Conservation (phyloP, 2,888 invertebrate species). For the Eurytoma adleriae region DNA sequence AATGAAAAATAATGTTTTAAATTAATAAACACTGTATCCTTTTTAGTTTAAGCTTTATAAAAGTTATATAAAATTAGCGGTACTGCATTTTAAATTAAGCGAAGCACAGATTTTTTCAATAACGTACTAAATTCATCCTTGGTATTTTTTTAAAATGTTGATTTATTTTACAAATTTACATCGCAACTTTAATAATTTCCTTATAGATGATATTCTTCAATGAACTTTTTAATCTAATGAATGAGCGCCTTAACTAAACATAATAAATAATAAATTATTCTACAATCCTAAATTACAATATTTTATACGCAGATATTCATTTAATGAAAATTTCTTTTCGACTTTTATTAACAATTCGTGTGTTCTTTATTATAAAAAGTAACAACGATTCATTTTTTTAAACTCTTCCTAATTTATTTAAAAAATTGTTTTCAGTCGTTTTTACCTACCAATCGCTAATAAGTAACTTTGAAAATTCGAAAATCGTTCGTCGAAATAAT, state of each 20-base stretch:
- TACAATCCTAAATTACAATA: conserved; percentile 18
- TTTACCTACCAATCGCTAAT: background rate
- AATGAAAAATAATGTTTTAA: background rate
- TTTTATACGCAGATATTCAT: background rate
- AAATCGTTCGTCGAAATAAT: background rate
- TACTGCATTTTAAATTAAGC: too few relatives aligned
- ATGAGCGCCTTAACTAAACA: conserved; percentile 16
- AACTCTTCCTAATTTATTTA: background rate
- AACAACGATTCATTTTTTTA: conserved; percentile 10
- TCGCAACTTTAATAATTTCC: conserved; percentile 1
- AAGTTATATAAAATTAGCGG: too few relatives aligned
- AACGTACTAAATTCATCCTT: too few relatives aligned
- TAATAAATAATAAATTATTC: conserved; percentile 25
- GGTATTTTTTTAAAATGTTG: conserved; percentile 1
- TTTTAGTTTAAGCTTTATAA: too few relatives aligned
- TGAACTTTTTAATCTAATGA: conserved; percentile 19
- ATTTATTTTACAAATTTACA: conserved; percentile 46
- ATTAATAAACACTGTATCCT: too few relatives aligned
- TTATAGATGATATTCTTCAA: conserved; percentile 13
- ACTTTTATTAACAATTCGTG: background rate
- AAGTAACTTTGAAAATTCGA: background rate
- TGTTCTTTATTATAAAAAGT: conserved; percentile 15
- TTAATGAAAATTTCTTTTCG: background rate
- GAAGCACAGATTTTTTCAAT: too few relatives aligned
- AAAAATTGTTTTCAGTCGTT: too few relatives aligned